phyloP scores from a whole-genome alignment of 2,797 vertebrate species.

The Mormyrops boulengeri region DNA sequence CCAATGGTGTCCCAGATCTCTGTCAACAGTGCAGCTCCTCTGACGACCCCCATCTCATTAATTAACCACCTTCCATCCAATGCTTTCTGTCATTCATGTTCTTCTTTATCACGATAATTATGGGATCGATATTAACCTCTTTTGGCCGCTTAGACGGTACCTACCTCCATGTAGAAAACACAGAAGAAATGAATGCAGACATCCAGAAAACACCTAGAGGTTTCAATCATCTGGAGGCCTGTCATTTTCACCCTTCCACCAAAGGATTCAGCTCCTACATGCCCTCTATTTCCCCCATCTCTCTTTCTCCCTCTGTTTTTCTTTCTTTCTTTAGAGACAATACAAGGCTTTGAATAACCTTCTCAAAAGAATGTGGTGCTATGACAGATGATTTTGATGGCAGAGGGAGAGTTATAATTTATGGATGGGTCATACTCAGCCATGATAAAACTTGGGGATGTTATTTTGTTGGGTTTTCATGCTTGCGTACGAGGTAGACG shows the following conservation, averaged over 20 bases:
- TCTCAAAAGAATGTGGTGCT: not conserved
- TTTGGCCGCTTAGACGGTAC: not conserved
- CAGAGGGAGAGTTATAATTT: not conserved
- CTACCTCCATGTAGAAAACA: not conserved
- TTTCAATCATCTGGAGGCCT: not conserved
- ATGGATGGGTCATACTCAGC: not conserved
- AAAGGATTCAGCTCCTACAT: not conserved
- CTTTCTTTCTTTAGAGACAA: not conserved
- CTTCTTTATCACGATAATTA: constrained; percentile 47
- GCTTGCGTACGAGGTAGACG: not conserved
- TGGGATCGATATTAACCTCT: constrained; percentile 4
- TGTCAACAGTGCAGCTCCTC: constrained; percentile 40
- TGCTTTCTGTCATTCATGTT: constrained; percentile 44
- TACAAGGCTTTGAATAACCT: not conserved
- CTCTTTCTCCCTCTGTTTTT: constrained; percentile 17
- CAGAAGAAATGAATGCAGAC: not conserved
- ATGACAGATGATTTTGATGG: not conserved
- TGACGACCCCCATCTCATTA: constrained; percentile 45
- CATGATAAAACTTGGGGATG: not conserved
- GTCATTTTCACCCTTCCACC: not conserved
- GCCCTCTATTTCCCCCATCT: constrained; percentile 27
- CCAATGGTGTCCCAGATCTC: constrained; percentile 42
- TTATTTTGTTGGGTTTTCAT: not conserved
- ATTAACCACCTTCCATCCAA: constrained; percentile 45
- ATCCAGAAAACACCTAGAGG: not conserved